Evolutionary conservation across 2,797 vertebrate genomes (phyloP).

Genomic region (Channallabes apus): DNA sequence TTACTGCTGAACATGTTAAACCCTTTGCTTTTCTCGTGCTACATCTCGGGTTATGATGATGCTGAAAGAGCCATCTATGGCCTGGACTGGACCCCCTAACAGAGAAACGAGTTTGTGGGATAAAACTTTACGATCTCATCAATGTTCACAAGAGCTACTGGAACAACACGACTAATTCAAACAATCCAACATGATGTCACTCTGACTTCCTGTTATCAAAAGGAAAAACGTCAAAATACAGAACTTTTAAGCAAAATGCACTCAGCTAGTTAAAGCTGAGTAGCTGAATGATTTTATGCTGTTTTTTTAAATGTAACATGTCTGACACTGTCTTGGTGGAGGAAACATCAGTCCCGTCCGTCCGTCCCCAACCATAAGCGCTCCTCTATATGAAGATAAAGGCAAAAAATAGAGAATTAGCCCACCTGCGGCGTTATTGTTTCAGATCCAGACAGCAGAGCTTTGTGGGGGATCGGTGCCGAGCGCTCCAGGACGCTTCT

Average conservation of each 20-base stretch:
- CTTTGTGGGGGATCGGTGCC: constrained; percentile 19
- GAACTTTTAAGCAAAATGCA: not conserved
- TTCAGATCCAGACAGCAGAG: constrained; percentile 9
- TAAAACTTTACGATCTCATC: not conserved
- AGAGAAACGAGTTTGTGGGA: not conserved
- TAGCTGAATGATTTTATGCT: not conserved
- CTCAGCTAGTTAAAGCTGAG: not conserved
- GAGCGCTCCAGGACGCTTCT: constrained; percentile 18
- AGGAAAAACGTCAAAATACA: not conserved
- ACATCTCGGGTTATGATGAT: not conserved
- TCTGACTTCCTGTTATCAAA: not conserved
- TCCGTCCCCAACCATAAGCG: not conserved
- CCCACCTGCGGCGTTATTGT: constrained; percentile 14
- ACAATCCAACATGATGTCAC: not conserved
- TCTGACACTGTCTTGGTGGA: not conserved
- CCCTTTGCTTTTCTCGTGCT: not conserved
- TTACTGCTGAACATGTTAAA: not conserved
- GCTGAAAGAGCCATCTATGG: not conserved
- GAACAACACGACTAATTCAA: not conserved
- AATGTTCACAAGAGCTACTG: not conserved
- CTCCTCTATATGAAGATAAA: not conserved
- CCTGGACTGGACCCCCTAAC: not conserved
- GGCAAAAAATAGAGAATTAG: constrained; percentile 20
- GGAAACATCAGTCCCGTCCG: not conserved
- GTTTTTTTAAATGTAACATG: not conserved